Base-by-base conservation (phyloP, 2,113 vertebrate genomes). In the Ammospiza caudacuta region DNA sequence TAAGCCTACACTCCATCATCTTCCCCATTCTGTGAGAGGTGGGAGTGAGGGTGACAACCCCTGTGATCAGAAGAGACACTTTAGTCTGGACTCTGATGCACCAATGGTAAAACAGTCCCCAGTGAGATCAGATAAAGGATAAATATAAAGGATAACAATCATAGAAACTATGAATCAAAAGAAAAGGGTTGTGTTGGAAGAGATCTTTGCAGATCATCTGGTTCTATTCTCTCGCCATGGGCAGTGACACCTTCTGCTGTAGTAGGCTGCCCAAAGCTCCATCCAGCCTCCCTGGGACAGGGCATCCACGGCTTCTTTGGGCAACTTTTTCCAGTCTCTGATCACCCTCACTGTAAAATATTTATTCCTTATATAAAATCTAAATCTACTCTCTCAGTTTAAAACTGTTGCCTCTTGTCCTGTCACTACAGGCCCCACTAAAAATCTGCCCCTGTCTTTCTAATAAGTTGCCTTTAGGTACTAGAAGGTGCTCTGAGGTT, bases 401-500 rank as follows among this genome's bases (percentile, higher is more conserved):
- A 64, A 83, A 87, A 43, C 7, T 1, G 1, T 81, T 87, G 6
- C 0, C 1, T 8, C 16, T 66, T 69, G 3, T 52, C 21, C 23
- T 62, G 10, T 80, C 8, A 61, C 44, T 76, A 28, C 15, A 47
- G 17, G 2, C 4, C 15, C 9, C 12, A 21, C 4, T 43, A n/a
- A 66, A 80, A 73, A 1, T 43, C 39, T 72, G 8, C 18, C 13
- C 21, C 3, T 5, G 6, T 43, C 55, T 69, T 74, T 90, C 29
- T 72, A 27, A 12, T 8, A 73, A 68, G 3, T 5, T 11, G 9
- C 12, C 13, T 81, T 81, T 41, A 54, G 5, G 13, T 33, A 59
- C 13, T 81, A 8, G 33, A 64, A 77, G 24, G 20, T 41, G 12
- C 5, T 41, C n/a, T 35, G 64, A 68, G 4, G 3, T 63, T 7